These are phyloP conservation scores for Bugula neritina DNA, from an alignment of 2,888 invertebrate genomes.

Conservation along the genomic window DNA sequence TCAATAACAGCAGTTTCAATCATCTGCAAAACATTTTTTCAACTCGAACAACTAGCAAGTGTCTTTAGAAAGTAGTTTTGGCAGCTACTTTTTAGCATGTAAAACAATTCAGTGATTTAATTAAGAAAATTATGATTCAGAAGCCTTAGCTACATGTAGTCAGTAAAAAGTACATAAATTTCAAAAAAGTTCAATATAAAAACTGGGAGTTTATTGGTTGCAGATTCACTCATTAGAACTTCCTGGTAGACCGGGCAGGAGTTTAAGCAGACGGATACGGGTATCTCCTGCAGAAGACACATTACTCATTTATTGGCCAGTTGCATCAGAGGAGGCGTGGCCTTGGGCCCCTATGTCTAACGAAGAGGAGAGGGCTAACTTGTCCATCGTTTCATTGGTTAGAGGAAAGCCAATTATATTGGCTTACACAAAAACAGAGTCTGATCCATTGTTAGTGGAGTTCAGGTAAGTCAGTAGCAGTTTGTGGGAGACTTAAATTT, in stretches of 20 bases:
- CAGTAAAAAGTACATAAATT: too few species aligned
- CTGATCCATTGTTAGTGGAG: constrained; percentile 76
- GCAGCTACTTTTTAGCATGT: too few species aligned
- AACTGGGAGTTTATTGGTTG: too few species aligned
- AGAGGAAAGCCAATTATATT: constrained; percentile 62
- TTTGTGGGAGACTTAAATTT: too few species aligned
- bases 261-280: constrained; percentile 57
- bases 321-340: constrained; percentile 76
- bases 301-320: constrained; percentile 72
- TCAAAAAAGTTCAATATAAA: too few species aligned
- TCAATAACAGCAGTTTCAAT: too few species aligned
- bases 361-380: constrained; percentile 79
- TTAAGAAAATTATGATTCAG: too few species aligned
- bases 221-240: constrained; percentile 54
- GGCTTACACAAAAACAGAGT: constrained; percentile 77
- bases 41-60: too few species aligned
- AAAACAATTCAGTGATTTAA: too few species aligned
- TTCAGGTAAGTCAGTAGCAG: constrained; percentile 59
- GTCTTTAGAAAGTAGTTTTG: too few species aligned
- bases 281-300: neutral
- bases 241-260: constrained; percentile 58
- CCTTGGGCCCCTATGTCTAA: constrained; percentile 83
- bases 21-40: too few species aligned
- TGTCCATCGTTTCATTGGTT: constrained; percentile 71
- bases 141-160: too few species aligned